phyloP scores from a whole-genome alignment of 2,888 invertebrate species.

The Scaptomyza flava region DNA sequence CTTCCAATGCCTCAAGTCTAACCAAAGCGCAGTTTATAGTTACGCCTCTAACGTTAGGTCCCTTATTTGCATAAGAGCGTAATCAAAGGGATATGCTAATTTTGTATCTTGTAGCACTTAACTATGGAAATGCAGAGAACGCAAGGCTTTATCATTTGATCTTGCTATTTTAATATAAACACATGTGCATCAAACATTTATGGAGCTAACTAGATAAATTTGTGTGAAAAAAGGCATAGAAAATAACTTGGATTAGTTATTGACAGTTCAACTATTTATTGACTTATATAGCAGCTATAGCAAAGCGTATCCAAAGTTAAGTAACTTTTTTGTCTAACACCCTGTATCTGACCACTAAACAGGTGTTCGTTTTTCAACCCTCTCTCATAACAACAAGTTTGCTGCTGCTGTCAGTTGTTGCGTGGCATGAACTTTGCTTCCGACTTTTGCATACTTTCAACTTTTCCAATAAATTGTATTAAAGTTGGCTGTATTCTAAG shows the following conservation, averaged over 20 bases:
- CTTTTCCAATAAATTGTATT: slow-evolving; percentile 61
- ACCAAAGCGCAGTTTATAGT: slow-evolving; percentile 31
- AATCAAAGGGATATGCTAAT: not conserved
- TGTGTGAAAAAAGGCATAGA: too few relatives aligned
- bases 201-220: not conserved
- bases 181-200: not conserved
- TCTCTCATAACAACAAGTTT: slow-evolving; percentile 46
- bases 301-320: too few relatives aligned
- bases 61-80: not conserved
- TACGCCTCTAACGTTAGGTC: not conserved
- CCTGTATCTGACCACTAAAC: not conserved
- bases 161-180: not conserved
- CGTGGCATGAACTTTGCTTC: slow-evolving; percentile 34
- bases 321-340: too few relatives aligned
- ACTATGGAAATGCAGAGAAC: slow-evolving; percentile 1
- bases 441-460: slow-evolving; percentile 68
- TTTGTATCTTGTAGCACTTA: not conserved
- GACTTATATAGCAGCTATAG: too few relatives aligned
- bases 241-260: too few relatives aligned
- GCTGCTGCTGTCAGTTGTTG: slow-evolving; percentile 31
- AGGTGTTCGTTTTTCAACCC: not conserved
- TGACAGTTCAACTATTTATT: too few relatives aligned
- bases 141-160: not conserved
- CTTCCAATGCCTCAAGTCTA: slow-evolving; percentile 20
- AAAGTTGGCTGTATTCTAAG: slow-evolving; percentile 33